A percentile compares a stretch with the other conserved stretches of the same genome.
phyloP scores from a whole-genome alignment of 2,113 vertebrate species.

The Apodemus sylvaticus region DNA sequence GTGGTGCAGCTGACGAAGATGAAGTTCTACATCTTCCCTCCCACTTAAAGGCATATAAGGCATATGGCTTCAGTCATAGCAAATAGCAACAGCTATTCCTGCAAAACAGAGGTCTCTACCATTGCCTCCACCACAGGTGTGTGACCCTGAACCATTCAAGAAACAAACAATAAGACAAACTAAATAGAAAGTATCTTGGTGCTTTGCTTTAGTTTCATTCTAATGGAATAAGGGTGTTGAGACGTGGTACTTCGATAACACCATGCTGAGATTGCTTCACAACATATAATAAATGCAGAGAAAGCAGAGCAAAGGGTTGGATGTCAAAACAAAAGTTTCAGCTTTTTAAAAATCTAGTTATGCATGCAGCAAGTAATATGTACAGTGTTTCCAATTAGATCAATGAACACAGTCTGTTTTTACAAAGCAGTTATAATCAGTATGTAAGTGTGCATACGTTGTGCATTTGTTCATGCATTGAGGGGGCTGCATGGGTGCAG shows the following conservation, averaged over 20 bases:
- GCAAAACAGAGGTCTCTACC: neutral
- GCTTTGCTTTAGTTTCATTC: neutral
- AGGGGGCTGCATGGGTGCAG: neutral
- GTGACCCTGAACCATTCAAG: neutral
- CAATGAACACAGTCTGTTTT: neutral
- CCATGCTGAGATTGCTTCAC: neutral
- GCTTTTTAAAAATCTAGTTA: neutral
- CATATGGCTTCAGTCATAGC: neutral
- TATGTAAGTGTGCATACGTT: neutral
- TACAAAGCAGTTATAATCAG: too few relatives aligned
- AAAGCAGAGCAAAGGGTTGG: neutral
- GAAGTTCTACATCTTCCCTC: too few relatives aligned
- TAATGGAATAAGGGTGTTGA: neutral
- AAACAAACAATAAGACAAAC: neutral
- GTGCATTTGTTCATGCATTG: neutral
- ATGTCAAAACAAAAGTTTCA: neutral
- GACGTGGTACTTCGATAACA: neutral
- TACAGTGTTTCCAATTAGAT: neutral
- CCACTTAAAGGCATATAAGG: neutral
- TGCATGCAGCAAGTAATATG: neutral
- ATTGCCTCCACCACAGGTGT: neutral
- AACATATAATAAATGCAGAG: neutral
- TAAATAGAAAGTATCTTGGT: neutral
- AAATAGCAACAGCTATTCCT: neutral
- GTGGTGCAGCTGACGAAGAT: neutral